Percentiles rank a stretch among this genome's conserved stretches.
These are phyloP conservation scores for Pteronura brasiliensis DNA, from an alignment of 2,113 vertebrate genomes.

Conservation along the genomic window DNA sequence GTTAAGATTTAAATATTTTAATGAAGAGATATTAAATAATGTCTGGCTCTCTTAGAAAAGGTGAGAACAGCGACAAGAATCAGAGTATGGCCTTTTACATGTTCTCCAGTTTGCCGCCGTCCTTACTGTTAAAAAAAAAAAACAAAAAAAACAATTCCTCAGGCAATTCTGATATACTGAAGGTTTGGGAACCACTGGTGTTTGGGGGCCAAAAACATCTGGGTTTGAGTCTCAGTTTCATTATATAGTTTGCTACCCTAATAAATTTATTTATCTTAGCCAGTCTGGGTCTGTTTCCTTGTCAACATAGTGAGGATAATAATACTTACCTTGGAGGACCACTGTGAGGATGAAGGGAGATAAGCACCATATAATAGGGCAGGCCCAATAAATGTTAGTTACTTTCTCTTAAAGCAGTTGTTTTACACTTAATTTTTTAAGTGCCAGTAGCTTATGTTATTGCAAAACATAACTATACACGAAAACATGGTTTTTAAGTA, in stretches of 20 bases:
- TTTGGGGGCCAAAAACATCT: not conserved
- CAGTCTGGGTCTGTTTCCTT: not conserved
- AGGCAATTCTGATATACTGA: not conserved
- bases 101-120: not conserved
- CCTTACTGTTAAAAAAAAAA: not conserved
- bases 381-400: not conserved
- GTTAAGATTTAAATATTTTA: conserved; percentile 12
- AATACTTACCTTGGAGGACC: not conserved
- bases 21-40: not conserved
- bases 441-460: not conserved
- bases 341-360: not conserved
- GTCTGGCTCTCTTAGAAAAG: not conserved
- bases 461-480: not conserved
- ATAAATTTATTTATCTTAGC: not conserved
- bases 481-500: not conserved
- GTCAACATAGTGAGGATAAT: not conserved
- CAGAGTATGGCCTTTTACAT: not conserved
- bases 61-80: not conserved
- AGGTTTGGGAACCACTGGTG: not conserved
- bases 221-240: not conserved
- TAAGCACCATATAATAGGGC: not conserved
- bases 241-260: not conserved
- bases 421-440: not conserved
- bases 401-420: not conserved
- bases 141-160: not conserved